Conservation (phyloP, 2,113 vertebrate genomes). For the Scatophagus argus region DNA sequence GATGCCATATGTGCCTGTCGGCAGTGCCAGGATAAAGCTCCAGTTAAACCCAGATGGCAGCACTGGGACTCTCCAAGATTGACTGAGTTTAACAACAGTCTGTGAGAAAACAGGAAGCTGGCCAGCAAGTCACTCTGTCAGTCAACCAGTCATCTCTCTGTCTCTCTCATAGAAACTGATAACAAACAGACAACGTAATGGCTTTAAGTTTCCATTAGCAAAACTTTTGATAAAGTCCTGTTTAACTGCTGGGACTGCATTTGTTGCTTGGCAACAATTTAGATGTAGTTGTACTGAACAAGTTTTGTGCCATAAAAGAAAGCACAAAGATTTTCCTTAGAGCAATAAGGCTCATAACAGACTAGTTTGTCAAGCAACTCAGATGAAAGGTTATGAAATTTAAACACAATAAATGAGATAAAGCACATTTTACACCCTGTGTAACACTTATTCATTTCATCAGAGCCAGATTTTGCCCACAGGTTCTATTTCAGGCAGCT, state of each 20-base stretch:
- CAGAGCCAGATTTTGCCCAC: conserved; percentile 53
- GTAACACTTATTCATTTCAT: conserved; percentile 40
- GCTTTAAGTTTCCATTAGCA: not conserved
- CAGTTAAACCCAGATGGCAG: conserved; percentile 65
- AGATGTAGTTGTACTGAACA: not conserved
- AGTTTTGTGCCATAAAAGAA: no score
- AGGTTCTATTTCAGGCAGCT: conserved; percentile 53
- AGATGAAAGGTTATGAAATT: conserved; percentile 10
- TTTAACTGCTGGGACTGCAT: not conserved
- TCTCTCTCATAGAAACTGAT: not conserved
- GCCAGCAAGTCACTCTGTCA: conserved; percentile 43
- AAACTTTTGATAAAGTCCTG: conserved; percentile 10
- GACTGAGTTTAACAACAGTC: conserved; percentile 74
- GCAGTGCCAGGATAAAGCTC: conserved; percentile 52
- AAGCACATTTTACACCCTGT: conserved; percentile 16
- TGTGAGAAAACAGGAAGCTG: conserved; percentile 59
- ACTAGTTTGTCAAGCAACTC: not conserved
- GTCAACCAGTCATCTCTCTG: conserved; percentile 23
- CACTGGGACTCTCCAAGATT: conserved; percentile 68
- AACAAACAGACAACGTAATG: not conserved
- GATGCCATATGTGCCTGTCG: conserved; percentile 64
- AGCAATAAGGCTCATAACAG: not conserved
- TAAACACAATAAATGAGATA: not conserved
- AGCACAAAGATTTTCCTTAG: not conserved
- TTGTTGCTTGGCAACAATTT: conserved; percentile 36